Conservation (phyloP, 2,113 vertebrate genomes). For the Galbula dea region DNA sequence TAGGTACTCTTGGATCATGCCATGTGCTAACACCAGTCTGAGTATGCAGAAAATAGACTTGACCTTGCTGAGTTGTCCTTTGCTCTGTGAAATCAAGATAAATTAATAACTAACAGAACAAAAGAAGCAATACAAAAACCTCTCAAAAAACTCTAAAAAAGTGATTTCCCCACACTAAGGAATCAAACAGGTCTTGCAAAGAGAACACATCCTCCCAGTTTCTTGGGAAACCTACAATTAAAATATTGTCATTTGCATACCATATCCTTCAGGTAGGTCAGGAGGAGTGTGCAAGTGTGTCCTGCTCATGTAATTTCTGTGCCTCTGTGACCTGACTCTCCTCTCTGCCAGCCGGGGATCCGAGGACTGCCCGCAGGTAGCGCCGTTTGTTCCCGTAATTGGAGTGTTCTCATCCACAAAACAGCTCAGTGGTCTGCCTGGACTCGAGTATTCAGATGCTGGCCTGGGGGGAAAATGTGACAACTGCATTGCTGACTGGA, state of each 20-base stretch:
- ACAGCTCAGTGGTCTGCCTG: conserved; percentile 91
- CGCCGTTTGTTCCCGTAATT: conserved; percentile 87
- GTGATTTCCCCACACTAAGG: neutral
- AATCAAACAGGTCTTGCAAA: neutral
- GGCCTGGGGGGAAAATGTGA: conserved; percentile 74
- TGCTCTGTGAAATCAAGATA: conserved; percentile 81
- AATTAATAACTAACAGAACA: neutral
- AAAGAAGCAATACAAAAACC: neutral
- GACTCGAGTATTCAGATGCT: conserved; percentile 93
- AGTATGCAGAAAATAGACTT: conserved; percentile 95
- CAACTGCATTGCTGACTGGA: neutral
- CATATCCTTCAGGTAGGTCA: conserved; percentile 93
- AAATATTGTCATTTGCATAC: conserved; percentile 65
- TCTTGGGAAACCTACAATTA: neutral
- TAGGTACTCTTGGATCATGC: conserved; percentile 93
- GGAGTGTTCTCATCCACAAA: conserved; percentile 95
- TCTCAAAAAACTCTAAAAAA: neutral
- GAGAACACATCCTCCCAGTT: neutral
- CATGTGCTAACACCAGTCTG: conserved; percentile 97
- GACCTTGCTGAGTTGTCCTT: conserved; percentile 95
- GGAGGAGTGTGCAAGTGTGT: conserved; percentile 94
- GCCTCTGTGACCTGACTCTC: conserved; percentile 90
- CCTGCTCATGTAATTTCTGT: conserved; percentile 97
- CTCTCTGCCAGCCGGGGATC: conserved; percentile 86
- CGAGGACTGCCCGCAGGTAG: conserved; percentile 81